Evolutionary conservation across 2,888 invertebrate genomes (phyloP).

Genomic region (Pycnomerus fuliginosus): DNA sequence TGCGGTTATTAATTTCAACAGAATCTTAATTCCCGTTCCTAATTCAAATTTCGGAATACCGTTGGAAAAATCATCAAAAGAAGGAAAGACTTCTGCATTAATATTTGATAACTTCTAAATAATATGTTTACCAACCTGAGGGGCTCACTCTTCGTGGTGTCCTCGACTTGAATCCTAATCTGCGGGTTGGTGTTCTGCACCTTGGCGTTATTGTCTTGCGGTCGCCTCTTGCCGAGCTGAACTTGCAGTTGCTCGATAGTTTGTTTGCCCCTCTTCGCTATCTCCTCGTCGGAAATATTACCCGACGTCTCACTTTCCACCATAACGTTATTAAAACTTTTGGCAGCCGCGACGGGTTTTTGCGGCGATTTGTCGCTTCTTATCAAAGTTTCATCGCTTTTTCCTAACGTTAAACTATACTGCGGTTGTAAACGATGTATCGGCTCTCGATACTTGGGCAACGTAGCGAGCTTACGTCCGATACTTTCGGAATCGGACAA

Average conservation of each 20-base stretch:
- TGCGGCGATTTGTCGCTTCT: constrained; percentile 34
- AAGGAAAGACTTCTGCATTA: too few relatives aligned
- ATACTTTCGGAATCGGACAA: constrained; percentile 53
- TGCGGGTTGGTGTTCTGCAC: constrained; percentile 46
- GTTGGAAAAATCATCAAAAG: too few relatives aligned
- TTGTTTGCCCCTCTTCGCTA: constrained; percentile 47
- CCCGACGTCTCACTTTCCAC: constrained; percentile 29
- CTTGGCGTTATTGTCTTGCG: constrained; percentile 32
- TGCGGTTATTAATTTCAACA: too few relatives aligned
- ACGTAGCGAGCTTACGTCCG: constrained; percentile 53
- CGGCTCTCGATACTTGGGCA: constrained; percentile 52
- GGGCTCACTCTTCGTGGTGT: constrained; percentile 42
- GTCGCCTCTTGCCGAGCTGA: constrained; percentile 35
- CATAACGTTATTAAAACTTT: constrained; percentile 50
- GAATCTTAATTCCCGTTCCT: too few relatives aligned
- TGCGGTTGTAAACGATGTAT: constrained; percentile 49
- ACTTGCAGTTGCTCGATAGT: constrained; percentile 50
- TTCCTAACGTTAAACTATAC: constrained; percentile 46
- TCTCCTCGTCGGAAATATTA: constrained; percentile 50
- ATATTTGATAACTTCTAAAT: too few relatives aligned
- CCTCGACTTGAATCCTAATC: constrained; percentile 53
- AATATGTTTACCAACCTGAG: too few relatives aligned
- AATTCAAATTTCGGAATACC: too few relatives aligned
- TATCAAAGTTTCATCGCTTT: constrained; percentile 48
- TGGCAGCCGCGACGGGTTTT: constrained; percentile 41